Percentiles rank a stretch among this genome's conserved stretches.
phyloP scores from a whole-genome alignment of 2,797 vertebrate genomes.

The Hafferia zeledoni region DNA sequence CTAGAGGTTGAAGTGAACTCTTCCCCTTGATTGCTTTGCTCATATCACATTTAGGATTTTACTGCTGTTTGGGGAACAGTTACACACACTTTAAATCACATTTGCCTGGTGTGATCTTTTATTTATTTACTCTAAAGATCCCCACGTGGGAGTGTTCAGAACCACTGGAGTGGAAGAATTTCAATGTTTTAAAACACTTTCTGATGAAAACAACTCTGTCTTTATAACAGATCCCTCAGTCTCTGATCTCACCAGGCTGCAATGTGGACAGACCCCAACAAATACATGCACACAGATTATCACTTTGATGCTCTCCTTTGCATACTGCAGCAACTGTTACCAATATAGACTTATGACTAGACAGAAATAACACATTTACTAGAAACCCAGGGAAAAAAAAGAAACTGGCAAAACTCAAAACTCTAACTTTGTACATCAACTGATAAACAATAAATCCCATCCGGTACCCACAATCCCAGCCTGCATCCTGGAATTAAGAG shows the following conservation, averaged over 20 bases:
- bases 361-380: not conserved
- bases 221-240: not conserved
- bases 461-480: not conserved
- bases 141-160: conserved; percentile 3
- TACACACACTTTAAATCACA: conserved; percentile 45
- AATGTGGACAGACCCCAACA: not conserved
- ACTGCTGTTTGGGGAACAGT: conserved; percentile 10
- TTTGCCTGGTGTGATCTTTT: conserved; percentile 35
- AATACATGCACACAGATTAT: not conserved
- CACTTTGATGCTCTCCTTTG: not conserved
- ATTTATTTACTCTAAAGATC: conserved; percentile 50
- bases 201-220: not conserved
- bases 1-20: not conserved
- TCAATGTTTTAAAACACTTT: conserved; percentile 7
- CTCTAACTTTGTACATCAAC: not conserved
- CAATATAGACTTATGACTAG: not conserved
- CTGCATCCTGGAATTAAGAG: not conserved
- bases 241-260: not conserved
- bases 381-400: not conserved
- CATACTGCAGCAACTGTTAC: not conserved
- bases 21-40: not conserved
- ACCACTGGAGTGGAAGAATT: not conserved
- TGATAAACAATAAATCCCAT: not conserved
- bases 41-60: conserved; percentile 37
- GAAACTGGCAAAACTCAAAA: not conserved